Base-by-base conservation (phyloP, 2,888 invertebrate species). In the Molorchus minor region DNA sequence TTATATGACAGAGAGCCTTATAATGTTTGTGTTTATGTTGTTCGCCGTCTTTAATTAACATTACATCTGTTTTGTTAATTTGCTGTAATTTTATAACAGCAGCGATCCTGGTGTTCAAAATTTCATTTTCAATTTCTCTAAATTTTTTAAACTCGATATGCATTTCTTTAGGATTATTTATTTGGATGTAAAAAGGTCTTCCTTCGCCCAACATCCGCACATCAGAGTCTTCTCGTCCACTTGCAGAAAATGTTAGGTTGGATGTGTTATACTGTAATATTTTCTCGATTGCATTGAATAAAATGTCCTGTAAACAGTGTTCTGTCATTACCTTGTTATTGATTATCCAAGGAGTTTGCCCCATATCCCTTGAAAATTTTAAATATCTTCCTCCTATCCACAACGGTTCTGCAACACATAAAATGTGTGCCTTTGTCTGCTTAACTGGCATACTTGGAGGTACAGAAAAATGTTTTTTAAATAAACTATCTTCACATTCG, bases 151-250 rank as follows among this genome's bases (percentile, higher is more conserved):
- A 73, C 0, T 82, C 79, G 64, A 90, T 81, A 29, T 81, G 78
- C 13, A 85, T 84, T 16, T 82, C 77, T 62, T 82, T 83, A 0
- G 93, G 89, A 79, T 92, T 87, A 0, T 87, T 74, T 35, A 95
- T 85, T 84, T 98, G 96, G 0, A 98, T 82, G 0, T 93, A 92
- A 82, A 98, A 99, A 0, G 98, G 98, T 5, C 98, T 83, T 0
- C 98, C 98, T 59, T 87, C 84, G 0, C 96, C 95, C 61, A 99
- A 81, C 81, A 94, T 98, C 57, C 96, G 84, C 0, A 98, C 98
- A 82, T 99, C 99, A 0, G 97, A 94, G 82, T 99, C 99, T 82
- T 99, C 98, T 33, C 99, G 84, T 0, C 98, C 98, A 51, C 97
- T 96, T 1, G 96, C 88, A 68, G 92, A 87, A 81, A 98, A 94